Conservation (phyloP, 35 echinoderm and acorn worm species). For the Apostichopus parvimensis region DNA sequence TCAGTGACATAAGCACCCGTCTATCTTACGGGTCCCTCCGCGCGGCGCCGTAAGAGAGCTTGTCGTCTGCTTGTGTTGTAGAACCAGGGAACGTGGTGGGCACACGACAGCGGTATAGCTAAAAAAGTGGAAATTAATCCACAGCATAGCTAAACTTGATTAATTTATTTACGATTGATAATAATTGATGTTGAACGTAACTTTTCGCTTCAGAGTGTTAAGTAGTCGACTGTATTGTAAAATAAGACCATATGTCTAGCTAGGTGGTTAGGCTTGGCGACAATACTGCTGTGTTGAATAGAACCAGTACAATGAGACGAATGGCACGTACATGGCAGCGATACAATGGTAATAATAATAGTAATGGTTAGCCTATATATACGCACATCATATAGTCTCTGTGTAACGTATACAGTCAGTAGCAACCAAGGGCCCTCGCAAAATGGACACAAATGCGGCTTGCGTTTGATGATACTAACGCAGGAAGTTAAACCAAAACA, state of each 20-base stretch:
- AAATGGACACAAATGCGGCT: too few relatives aligned
- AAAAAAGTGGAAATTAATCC: conserved; percentile 23
- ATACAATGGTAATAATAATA: too few relatives aligned
- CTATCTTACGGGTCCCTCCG: neutral
- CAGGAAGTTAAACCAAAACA: too few relatives aligned
- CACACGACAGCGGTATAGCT: neutral
- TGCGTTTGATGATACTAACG: too few relatives aligned
- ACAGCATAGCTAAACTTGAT: conserved; percentile 10
- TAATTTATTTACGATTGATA: conserved; percentile 12
- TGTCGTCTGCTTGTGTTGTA: neutral
- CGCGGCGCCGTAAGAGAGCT: neutral
- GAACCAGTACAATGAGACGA: too few relatives aligned
- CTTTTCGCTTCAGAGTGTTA: conserved; percentile 13
- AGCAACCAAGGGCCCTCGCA: too few relatives aligned
- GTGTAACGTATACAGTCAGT: too few relatives aligned
- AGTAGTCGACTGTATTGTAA: neutral
- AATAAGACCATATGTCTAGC: neutral
- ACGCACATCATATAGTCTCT: too few relatives aligned
- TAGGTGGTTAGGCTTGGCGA: neutral
- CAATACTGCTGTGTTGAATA: too few relatives aligned
- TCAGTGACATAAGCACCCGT: conserved; percentile 1
- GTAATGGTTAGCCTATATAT: too few relatives aligned
- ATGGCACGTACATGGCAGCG: too few relatives aligned
- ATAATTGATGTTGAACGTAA: conserved; percentile 43
- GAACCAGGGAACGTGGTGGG: neutral